phyloP scores from a whole-genome alignment of 2,888 invertebrate species.

The Acleris laterana region DNA sequence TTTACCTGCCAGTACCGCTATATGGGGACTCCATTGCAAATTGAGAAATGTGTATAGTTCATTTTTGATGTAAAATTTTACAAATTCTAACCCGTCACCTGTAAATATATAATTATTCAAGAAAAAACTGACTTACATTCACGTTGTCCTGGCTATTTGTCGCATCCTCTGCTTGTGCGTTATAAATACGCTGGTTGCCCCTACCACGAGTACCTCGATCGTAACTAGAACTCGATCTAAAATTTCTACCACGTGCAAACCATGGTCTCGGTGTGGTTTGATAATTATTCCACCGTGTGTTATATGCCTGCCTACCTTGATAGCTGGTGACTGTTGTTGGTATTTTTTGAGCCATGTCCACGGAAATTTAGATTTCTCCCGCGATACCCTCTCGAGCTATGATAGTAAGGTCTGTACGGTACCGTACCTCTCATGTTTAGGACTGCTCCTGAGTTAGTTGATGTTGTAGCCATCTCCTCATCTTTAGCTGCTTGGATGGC shows the following conservation, averaged over 20 bases:
- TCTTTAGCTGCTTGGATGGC: no score
- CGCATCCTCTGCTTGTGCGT: not conserved
- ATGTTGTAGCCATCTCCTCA: no score
- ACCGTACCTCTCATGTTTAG: no score
- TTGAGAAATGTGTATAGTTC: not conserved
- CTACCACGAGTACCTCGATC: constrained; percentile 3
- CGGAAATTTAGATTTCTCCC: no score
- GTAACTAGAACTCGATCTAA: not conserved
- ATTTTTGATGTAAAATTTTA: not conserved
- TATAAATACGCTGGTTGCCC: not conserved
- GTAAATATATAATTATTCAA: constrained; percentile 1
- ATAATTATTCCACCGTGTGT: not conserved
- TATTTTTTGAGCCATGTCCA: no score
- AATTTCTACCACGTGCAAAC: not conserved
- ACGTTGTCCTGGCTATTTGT: not conserved
- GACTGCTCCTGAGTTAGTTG: no score
- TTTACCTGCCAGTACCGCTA: no score
- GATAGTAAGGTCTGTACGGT: no score
- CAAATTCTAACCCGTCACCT: constrained; percentile 4
- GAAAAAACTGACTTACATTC: not conserved
- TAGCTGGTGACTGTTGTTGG: no score
- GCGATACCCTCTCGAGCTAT: no score
- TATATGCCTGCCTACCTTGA: not conserved
- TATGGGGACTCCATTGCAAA: no score
- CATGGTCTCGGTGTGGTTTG: not conserved